These are phyloP conservation scores for Cepphus grylle DNA, from an alignment of 2,113 vertebrate genomes.

Conservation along the genomic window DNA sequence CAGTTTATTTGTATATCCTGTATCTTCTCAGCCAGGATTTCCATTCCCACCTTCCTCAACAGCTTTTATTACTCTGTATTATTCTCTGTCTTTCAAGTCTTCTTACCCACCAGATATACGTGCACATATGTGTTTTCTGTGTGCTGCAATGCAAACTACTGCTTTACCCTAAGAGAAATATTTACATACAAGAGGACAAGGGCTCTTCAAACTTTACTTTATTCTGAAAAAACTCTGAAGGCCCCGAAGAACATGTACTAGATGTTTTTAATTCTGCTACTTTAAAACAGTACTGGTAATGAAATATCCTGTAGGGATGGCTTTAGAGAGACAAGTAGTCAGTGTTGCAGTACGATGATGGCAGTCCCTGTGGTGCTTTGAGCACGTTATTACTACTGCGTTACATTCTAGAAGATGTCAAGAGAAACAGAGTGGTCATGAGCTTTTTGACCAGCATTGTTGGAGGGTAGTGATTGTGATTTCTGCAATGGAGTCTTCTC, in stretches of 20 bases:
- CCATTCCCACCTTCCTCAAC: background rate
- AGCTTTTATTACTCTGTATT: background rate
- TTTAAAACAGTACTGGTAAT: background rate
- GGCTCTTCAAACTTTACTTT: background rate
- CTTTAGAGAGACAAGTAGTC: background rate
- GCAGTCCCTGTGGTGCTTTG: background rate
- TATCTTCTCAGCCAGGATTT: background rate
- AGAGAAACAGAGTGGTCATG: background rate
- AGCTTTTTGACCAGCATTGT: background rate
- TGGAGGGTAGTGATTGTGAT: background rate
- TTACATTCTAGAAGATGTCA: background rate
- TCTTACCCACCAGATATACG: background rate
- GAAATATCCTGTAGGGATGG: background rate
- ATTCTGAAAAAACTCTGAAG: background rate
- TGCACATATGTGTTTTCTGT: background rate
- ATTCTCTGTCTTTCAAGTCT: background rate
- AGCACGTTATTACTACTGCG: background rate
- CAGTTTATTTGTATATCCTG: background rate
- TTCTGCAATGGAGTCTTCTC: background rate
- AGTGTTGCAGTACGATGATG: background rate
- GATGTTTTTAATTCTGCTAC: background rate
- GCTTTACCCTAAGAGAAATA: background rate
- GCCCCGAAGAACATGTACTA: background rate
- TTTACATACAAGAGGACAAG: background rate
- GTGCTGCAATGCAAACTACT: background rate